These are phyloP conservation scores for Apeltes quadracus DNA, from an alignment of 2,113 vertebrate species.

Conservation along the genomic window DNA sequence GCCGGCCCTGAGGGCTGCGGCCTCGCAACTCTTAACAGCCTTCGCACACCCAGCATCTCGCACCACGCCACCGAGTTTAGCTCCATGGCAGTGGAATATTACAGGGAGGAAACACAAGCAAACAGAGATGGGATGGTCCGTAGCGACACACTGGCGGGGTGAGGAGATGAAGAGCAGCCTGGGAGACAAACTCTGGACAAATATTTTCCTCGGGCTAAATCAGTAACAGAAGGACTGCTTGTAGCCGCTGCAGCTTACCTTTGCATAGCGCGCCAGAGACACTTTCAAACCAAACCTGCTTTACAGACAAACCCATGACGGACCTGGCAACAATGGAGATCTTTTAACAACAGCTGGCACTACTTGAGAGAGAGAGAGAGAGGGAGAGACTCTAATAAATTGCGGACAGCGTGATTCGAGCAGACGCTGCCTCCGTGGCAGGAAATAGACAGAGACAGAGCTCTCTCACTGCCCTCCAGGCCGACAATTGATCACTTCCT, in stretches of 20 bases:
- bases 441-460: conserved; percentile 74
- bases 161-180: conserved; percentile 43
- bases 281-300: not conserved
- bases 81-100: conserved; percentile 74
- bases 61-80: conserved; percentile 60
- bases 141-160: conserved; percentile 40
- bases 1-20: conserved; percentile 8
- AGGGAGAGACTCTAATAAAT: conserved; percentile 59
- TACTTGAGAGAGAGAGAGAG: conserved; percentile 56
- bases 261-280: not conserved
- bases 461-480: conserved; percentile 70
- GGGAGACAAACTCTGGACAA: conserved; percentile 39
- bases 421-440: conserved; percentile 61
- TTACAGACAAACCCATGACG: not conserved
- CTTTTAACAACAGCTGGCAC: conserved; percentile 53
- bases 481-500: conserved; percentile 79
- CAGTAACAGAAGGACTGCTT: conserved; percentile 18
- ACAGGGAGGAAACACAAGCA: conserved; percentile 66
- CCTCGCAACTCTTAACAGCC: conserved; percentile 47
- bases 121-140: conserved; percentile 57
- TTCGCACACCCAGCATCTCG: conserved; percentile 52
- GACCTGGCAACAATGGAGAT: conserved; percentile 7
- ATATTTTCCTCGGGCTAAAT: conserved; percentile 47
- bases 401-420: conserved; percentile 41
- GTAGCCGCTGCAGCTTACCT: conserved; percentile 46